A percentile compares a stretch with the other conserved stretches of the same genome.
These are phyloP conservation scores for Coryphaenoides rupestris DNA, from an alignment of 2,113 vertebrate genomes.

Conservation along the genomic window DNA sequence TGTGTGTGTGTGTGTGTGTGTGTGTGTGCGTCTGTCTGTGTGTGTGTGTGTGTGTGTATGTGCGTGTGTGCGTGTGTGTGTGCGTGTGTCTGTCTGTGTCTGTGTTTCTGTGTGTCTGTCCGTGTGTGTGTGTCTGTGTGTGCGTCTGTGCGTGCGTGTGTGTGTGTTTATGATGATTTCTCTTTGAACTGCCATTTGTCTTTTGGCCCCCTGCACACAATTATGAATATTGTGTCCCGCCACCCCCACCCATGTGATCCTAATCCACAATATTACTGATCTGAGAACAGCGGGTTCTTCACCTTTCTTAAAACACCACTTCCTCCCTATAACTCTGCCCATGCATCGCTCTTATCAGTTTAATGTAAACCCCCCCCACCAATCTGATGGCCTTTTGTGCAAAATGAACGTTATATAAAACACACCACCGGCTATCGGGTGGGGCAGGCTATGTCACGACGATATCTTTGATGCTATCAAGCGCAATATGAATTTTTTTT, in stretches of 20 bases:
- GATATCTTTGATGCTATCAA: too few relatives aligned
- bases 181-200: neutral
- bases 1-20: too few relatives aligned
- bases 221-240: too few relatives aligned
- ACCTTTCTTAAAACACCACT: neutral
- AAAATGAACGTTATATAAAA: too few relatives aligned
- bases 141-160: neutral
- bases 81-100: too few relatives aligned
- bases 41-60: neutral
- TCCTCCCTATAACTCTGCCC: neutral
- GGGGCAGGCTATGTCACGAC: too few relatives aligned
- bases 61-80: slow-evolving; percentile 6
- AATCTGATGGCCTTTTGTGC: too few relatives aligned
- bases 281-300: slow-evolving; percentile 2
- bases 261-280: neutral
- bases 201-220: slow-evolving; percentile 1
- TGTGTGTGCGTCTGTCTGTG: neutral
- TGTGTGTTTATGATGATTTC: neutral
- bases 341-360: neutral
- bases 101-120: too few relatives aligned
- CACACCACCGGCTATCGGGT: too few relatives aligned
- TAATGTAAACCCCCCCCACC: neutral
- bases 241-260: neutral
- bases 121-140: too few relatives aligned
- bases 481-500: too few relatives aligned